phyloP scores from a whole-genome alignment of 2,113 vertebrate genomes.

The Indicator maculatus region DNA sequence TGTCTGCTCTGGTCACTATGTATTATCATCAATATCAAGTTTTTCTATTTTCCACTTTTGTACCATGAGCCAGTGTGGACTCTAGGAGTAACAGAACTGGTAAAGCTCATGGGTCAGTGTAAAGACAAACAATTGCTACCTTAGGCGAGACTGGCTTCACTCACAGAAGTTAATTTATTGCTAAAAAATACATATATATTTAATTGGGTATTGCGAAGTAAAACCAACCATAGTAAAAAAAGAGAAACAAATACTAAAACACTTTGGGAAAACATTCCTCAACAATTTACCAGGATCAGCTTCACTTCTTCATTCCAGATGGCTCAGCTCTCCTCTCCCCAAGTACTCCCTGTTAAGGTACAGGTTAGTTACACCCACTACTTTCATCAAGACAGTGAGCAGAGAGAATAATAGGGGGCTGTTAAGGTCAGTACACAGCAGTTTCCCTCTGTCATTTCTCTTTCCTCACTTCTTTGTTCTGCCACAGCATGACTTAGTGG shows the following conservation, averaged over 20 bases:
- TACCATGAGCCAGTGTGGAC: fast-evolving
- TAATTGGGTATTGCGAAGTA: neutral
- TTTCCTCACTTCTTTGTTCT: neutral
- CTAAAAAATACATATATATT: neutral
- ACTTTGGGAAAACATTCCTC: neutral
- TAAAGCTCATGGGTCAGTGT: fast-evolving
- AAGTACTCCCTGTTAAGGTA: neutral
- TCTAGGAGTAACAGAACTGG: neutral
- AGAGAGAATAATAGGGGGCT: neutral
- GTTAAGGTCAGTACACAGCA: neutral
- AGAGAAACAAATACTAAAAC: neutral
- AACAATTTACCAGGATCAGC: neutral
- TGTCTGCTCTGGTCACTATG: too few relatives aligned
- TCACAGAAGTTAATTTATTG: neutral
- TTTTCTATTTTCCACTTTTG: too few relatives aligned
- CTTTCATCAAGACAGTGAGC: neutral
- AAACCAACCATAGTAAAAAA: neutral
- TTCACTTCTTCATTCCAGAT: neutral
- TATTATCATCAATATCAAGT: too few relatives aligned
- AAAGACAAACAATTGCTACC: neutral
- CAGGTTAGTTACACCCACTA: neutral
- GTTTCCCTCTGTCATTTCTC: neutral
- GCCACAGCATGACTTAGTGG: fast-evolving
- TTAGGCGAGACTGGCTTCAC: neutral
- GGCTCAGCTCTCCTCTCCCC: neutral